Evolutionary conservation across 2,113 vertebrate species (phyloP).

Genomic region (Alectura lathami): DNA sequence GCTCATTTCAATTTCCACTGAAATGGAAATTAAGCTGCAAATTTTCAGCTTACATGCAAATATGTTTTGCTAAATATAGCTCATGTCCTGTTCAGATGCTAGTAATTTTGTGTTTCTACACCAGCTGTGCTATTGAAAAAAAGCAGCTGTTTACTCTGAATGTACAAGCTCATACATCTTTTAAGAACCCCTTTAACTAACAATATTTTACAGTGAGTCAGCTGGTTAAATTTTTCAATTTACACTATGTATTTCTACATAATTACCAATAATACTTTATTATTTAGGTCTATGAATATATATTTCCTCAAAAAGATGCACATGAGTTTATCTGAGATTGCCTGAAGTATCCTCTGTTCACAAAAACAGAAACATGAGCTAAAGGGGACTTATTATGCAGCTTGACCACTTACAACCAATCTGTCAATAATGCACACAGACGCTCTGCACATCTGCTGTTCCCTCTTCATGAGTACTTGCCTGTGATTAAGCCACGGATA

Average conservation of each 20-base stretch:
- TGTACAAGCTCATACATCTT: conserved; percentile 5
- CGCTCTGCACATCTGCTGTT: neutral
- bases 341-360: neutral
- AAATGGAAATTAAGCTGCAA: conserved; percentile 25
- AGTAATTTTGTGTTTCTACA: conserved; percentile 18
- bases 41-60: conserved; percentile 52
- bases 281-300: neutral
- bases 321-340: neutral
- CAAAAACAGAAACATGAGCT: neutral
- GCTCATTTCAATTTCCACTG: neutral
- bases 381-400: neutral
- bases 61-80: conserved; percentile 42
- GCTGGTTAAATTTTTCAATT: conserved; percentile 14
- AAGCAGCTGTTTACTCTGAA: conserved; percentile 44
- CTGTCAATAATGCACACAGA: neutral
- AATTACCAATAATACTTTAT: neutral
- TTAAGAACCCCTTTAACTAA: conserved; percentile 32
- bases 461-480: neutral
- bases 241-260: neutral
- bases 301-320: neutral
- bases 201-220: conserved; percentile 43
- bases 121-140: conserved; percentile 59
- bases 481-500: neutral
- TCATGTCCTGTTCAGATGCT: conserved; percentile 21
- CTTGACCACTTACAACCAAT: neutral